Base-by-base conservation (phyloP, 2,888 invertebrate genomes). In the Lobophora halterata region DNA sequence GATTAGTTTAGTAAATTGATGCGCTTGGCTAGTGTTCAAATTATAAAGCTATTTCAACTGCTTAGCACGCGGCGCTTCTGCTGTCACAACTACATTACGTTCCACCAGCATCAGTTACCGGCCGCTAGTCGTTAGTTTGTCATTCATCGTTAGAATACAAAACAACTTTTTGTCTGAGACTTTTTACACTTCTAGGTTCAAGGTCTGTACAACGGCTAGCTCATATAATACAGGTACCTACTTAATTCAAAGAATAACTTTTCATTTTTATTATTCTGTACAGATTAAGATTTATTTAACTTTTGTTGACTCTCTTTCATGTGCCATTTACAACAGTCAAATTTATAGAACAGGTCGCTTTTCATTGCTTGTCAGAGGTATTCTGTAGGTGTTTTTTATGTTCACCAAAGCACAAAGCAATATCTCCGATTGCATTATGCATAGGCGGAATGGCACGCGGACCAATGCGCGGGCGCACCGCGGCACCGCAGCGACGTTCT, bases 391-490 rank as follows among this genome's bases (percentile, higher is more conserved):
- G n/a, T n/a, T 24, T 12, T 3, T 12, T 3, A 17, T 33, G 21
- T 41, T 35, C 16, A 38, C 19, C 4, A 16, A 10, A 27, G 7
- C 9, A 13, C 24, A 23, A 26, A 35, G 40, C 40, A 52, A 50
- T 48, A 46, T 53, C 53, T 55, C 44, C 39, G 47, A 55, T 57
- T 54, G 48, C 55, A 55, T 46, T 61, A 68, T 66, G 65, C 56
- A 66, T 69, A 72, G 81, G 80, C 69, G 79, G 80, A 83, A 81
- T 76, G 79, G 83, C 73, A 81, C 68, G 80, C 76, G 68, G 72
- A 49, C 53, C 51, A 18, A 32, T 36, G 68, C 67, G 71, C 60
- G 55, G 65, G 61, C 68, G 67, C 70, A 56, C 49, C 35, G 48
- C 55, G 55, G 65, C 68, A 57, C 49, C 36, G 45, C 52, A 51